Base-by-base conservation (phyloP, 2,797 vertebrate genomes). In the Apodemus agrarius region DNA sequence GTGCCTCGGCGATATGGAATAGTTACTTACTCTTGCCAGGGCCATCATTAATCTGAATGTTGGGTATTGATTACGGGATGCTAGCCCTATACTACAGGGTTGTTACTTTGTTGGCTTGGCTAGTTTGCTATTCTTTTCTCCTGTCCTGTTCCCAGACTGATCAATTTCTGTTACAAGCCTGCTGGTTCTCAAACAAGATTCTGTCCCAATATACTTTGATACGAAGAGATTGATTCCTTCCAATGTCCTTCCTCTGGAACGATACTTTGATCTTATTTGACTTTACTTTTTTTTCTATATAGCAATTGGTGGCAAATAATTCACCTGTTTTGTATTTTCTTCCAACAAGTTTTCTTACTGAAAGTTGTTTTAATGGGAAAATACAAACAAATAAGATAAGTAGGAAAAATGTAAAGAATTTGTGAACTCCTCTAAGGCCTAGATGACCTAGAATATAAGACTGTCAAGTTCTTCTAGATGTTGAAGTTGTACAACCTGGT, bases 191-290 rank as follows among this genome's bases (percentile, higher is more conserved):
- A 69, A 69, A 22, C 19, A 0, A 0, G 67, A 80, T 59, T 93
- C 3, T 52, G 57, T 83, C 69, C 91, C 22, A 54, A 90, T 91
- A 22, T 14, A 69, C 11, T 8, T 24, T 43, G 89, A 34, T 75
- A 85, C 87, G 87, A 92, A 94, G 57, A 94, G 79, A 90, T 29
- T 93, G 57, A 90, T 90, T 90, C 93, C 95, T 96, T 75, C 86
- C 8, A 10, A 6, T 9, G 14, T 80, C 31, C 12, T 94, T 11
- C 52, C 75, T 86, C 69, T 94, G 57, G 74, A 94, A 92, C 87
- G 76, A 3, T 90, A 82, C n/a, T 40, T 84, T 37, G 63, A 86
- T 89, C 9, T 95, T 72, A 95, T 65, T 76, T 93, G 61, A 26
- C 78, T 94, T 74, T 59, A 90, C 93, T 92, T 76, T 76, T 76